Percentiles rank a stretch among this genome's conserved stretches.
Evolutionary conservation across 2,888 invertebrate genomes (phyloP).

Genomic region (Mactromeris polynyma): DNA sequence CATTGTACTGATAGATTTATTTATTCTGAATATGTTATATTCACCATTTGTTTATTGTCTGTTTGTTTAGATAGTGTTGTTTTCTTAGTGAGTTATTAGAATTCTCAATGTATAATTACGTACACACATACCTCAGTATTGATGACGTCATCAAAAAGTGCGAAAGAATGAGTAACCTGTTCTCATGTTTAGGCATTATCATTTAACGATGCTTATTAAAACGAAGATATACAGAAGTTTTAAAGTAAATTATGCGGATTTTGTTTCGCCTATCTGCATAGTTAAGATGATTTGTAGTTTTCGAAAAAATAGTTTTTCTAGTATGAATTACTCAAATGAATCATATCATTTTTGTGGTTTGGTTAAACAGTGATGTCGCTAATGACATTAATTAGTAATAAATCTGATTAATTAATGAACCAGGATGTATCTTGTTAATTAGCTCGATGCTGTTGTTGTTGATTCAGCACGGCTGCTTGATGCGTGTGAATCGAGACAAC

Average conservation of each 20-base stretch:
- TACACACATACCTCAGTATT: neutral
- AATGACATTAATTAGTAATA: conserved; percentile 6
- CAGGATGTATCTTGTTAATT: neutral
- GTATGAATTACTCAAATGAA: neutral
- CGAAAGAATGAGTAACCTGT: neutral
- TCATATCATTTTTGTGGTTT: neutral
- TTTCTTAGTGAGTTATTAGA: neutral
- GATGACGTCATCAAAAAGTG: neutral
- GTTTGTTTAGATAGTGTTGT: neutral
- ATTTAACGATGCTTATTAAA: too few relatives aligned
- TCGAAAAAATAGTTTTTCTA: neutral
- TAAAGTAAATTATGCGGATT: too few relatives aligned
- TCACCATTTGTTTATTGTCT: conserved; percentile 4
- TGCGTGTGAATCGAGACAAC: neutral
- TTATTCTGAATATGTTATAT: neutral
- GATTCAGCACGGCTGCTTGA: neutral
- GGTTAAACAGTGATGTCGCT: neutral
- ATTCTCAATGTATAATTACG: neutral
- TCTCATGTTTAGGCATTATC: neutral
- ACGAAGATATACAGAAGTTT: too few relatives aligned
- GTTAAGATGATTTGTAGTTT: neutral
- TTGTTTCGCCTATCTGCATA: too few relatives aligned
- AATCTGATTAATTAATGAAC: neutral
- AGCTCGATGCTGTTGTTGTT: neutral
- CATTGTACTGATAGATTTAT: neutral